These are phyloP conservation scores for Labrus mixtus DNA, from an alignment of 2,113 vertebrate species.

Conservation along the genomic window DNA sequence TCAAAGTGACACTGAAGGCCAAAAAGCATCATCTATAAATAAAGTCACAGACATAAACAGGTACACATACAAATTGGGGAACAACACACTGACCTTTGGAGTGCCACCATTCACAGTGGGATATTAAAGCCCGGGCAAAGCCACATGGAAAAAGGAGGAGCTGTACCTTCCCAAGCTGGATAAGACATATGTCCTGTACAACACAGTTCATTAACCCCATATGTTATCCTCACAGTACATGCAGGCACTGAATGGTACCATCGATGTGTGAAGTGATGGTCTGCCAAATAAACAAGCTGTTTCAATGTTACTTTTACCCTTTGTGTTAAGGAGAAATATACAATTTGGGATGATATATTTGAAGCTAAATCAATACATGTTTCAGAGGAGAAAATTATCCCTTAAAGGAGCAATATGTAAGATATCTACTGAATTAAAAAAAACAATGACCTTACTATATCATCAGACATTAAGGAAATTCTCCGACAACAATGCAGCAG, in stretches of 20 bases:
- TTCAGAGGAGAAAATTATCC: neutral
- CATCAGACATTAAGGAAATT: no score
- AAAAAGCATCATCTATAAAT: slow-evolving; percentile 4
- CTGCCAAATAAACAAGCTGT: slow-evolving; percentile 41
- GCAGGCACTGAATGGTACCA: slow-evolving; percentile 4
- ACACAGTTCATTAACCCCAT: slow-evolving; percentile 69
- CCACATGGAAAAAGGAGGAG: slow-evolving; percentile 37
- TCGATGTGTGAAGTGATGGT: slow-evolving; percentile 3
- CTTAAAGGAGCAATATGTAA: no score
- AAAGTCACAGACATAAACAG: neutral
- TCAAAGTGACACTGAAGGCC: neutral
- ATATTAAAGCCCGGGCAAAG: neutral
- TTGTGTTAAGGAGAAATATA: neutral
- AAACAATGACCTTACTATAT: no score
- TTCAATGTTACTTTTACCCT: neutral
- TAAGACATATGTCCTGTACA: slow-evolving; percentile 66
- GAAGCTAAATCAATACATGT: neutral
- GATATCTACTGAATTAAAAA: no score
- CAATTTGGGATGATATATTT: no score
- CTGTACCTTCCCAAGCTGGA: slow-evolving; percentile 22
- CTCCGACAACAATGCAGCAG: no score
- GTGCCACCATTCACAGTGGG: slow-evolving; percentile 30
- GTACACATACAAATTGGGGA: neutral
- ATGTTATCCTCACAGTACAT: slow-evolving; percentile 46
- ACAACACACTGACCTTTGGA: slow-evolving; percentile 34